Evolutionary conservation across 2,113 vertebrate genomes (phyloP), one percentile per base, ranked within the genome.

Genomic region (Ovis canadensis): DNA sequence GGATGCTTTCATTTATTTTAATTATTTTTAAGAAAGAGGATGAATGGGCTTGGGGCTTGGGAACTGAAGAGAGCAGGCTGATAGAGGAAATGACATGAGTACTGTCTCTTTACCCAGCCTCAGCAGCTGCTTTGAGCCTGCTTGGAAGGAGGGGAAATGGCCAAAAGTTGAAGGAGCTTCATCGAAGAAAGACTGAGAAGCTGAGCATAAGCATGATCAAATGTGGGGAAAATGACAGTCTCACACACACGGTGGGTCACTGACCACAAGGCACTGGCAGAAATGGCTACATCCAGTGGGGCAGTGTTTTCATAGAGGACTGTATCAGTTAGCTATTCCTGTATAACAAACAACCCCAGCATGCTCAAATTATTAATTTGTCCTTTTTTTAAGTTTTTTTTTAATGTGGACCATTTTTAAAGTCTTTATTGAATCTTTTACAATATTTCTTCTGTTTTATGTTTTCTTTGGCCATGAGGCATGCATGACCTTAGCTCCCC

Each of bases 21-120:
- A 62, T 92, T 45, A 84, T 60, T 85, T 85, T 96, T 91, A 78
- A 81, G 64, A 93, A 93, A 93, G 54, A 54, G 7, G n/a, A 93
- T 43, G 29, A 67, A 92, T 45, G 55, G 31, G 74, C 54, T 78
- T 87, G 60, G 55, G 92, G 43, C 83, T 43, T 67, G 25, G 57
- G 21, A 25, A 50, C 52, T 36, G 43, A 10, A 25, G 16, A 96
- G 6, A 93, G 36, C 14, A 88, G 33, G 81, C 40, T 77, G 64
- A 55, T 52, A 45, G 89, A 94, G 9, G 71, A 45, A 64, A 62
- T 84, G 43, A 62, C 43, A 87, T 59, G 64, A 85, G 48, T n/a
- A 80, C 92, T 45, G 16, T 67, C 48, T 91, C 29, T 88, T 95
- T 57, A 57, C 57, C 45, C 33, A 64, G 50, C 25, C 16, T 57